Conservation (phyloP, 2,113 vertebrate species). For the Stegostoma tigrinum region DNA sequence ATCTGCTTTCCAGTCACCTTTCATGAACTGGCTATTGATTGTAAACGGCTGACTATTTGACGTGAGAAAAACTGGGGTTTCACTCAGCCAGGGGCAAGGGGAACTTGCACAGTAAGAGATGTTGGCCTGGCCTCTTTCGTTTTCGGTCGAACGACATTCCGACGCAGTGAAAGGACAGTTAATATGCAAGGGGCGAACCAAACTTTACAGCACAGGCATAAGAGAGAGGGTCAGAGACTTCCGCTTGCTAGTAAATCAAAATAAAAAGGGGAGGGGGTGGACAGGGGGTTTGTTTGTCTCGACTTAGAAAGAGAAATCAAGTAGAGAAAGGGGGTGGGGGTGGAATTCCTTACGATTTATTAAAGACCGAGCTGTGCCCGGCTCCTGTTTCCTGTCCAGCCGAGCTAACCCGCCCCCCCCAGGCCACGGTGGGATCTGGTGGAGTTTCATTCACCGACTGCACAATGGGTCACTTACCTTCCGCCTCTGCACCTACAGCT, state of each 20-base stretch:
- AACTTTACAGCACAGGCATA: background rate
- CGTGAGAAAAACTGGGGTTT: background rate
- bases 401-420: background rate
- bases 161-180: background rate
- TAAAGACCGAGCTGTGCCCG: background rate
- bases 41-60: background rate
- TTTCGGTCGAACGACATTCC: background rate
- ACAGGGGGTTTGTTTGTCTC: background rate
- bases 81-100: background rate
- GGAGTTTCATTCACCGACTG: background rate
- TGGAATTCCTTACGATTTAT: background rate
- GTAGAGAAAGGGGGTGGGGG: background rate
- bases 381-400: background rate
- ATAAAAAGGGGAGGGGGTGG: background rate
- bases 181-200: background rate
- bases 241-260: background rate
- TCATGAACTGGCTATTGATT: background rate
- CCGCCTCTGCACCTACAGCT: background rate
- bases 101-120: too few species aligned
- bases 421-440: background rate
- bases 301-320: background rate
- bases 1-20: background rate
- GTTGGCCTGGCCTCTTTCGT: background rate
- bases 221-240: too few species aligned
- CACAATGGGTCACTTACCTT: constrained; percentile 24